Percentiles rank a stretch among this genome's conserved stretches.
Evolutionary conservation across 2,797 vertebrate genomes (phyloP).

Genomic region (Hirundo rustica): DNA sequence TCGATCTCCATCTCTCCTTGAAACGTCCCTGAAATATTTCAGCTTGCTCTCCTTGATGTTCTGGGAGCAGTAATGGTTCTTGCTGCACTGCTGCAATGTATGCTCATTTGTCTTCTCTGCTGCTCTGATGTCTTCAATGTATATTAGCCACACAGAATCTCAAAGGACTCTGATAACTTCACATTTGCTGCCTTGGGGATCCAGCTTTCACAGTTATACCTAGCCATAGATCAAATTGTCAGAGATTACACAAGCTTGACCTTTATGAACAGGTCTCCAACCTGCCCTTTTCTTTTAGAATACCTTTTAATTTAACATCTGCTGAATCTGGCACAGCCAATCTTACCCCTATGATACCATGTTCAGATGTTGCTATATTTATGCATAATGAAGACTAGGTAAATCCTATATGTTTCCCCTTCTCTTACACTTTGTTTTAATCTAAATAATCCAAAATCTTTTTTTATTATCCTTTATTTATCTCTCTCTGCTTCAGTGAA

Average conservation of each 20-base stretch:
- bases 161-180: conserved; percentile 45
- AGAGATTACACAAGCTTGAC: conserved; percentile 49
- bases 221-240: conserved; percentile 56
- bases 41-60: conserved; percentile 31
- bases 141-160: conserved; percentile 37
- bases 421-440: background rate
- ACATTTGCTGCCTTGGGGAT: conserved; percentile 37
- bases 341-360: background rate
- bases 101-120: conserved; percentile 43
- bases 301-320: conserved; percentile 43
- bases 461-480: background rate
- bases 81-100: conserved; percentile 22
- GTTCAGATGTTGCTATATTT: background rate
- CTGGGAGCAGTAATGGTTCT: conserved; percentile 45
- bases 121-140: conserved; percentile 1
- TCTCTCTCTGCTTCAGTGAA: background rate
- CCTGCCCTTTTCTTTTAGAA: conserved; percentile 32
- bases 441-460: background rate
- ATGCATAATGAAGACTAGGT: background rate
- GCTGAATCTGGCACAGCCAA: background rate
- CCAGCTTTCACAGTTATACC: conserved; percentile 3
- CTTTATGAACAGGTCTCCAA: conserved; percentile 45
- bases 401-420: background rate
- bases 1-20: conserved; percentile 62
- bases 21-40: conserved; percentile 60